These are phyloP conservation scores for Sapajus apella DNA, from an alignment of 2,113 vertebrate genomes.

Conservation along the genomic window DNA sequence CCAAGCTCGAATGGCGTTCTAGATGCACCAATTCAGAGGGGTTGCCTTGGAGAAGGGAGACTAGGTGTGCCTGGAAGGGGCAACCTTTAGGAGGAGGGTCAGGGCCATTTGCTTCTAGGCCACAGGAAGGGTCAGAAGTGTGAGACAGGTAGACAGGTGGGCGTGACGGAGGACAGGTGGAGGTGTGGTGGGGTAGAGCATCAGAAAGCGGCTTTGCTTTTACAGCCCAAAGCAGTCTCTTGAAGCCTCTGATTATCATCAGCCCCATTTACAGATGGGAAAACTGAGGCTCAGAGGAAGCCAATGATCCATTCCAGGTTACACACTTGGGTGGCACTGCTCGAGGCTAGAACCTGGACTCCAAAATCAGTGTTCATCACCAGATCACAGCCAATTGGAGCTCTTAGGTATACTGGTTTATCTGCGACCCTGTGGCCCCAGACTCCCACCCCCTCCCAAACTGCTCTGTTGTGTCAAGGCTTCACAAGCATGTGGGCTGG, in stretches of 20 bases:
- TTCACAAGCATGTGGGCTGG: neutral
- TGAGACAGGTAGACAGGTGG: neutral
- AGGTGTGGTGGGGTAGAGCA: neutral
- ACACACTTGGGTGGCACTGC: neutral
- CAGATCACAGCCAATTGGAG: neutral
- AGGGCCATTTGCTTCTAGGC: rapidly evolving
- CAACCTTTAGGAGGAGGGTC: neutral
- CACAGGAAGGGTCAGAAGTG: neutral
- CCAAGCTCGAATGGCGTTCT: neutral
- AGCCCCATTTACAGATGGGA: neutral
- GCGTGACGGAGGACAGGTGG: neutral
- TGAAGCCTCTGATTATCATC: neutral
- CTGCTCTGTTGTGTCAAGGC: neutral
- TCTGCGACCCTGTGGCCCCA: neutral
- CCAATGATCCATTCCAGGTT: neutral
- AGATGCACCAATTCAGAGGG: neutral
- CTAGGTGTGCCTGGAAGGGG: neutral
- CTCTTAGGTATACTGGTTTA: neutral
- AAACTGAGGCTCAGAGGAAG: neutral
- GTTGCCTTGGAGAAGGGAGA: neutral
- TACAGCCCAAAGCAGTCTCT: neutral
- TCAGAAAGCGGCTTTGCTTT: neutral
- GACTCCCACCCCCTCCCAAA: neutral
- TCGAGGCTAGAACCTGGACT: neutral
- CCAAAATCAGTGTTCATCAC: neutral